phyloP scores from a whole-genome alignment of 2,888 invertebrate genomes.

The Steinernema scapterisci region DNA sequence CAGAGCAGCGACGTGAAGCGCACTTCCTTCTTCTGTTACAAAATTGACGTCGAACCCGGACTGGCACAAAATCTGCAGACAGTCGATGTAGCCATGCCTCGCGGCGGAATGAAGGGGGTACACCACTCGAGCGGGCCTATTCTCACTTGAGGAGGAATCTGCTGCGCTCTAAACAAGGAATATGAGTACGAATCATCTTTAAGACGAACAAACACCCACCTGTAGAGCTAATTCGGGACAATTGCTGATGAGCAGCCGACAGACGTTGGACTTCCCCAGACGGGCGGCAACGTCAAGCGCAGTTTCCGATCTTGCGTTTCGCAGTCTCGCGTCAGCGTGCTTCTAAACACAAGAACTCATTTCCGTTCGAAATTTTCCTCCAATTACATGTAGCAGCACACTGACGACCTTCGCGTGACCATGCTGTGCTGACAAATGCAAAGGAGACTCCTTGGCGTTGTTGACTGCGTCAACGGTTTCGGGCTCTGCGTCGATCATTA shows the following conservation, averaged over 20 bases:
- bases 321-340: slow-evolving; percentile 52
- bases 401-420: slow-evolving; percentile 76
- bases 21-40: slow-evolving; percentile 66
- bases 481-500: slow-evolving; percentile 42
- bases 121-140: slow-evolving; percentile 44
- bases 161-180: slow-evolving; percentile 42
- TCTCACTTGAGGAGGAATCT: slow-evolving; percentile 46
- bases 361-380: slow-evolving; percentile 9
- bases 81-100: slow-evolving; percentile 76
- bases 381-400: slow-evolving; percentile 73
- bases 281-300: slow-evolving; percentile 92
- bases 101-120: slow-evolving; percentile 81
- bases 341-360: slow-evolving; percentile 45
- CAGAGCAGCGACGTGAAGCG: slow-evolving; percentile 67
- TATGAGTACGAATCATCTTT: background rate
- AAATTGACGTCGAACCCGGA: slow-evolving; percentile 76
- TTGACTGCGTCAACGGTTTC: slow-evolving; percentile 49
- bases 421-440: slow-evolving; percentile 79
- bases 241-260: slow-evolving; percentile 46
- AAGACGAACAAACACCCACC: slow-evolving; percentile 23
- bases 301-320: slow-evolving; percentile 77
- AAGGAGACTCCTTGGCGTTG: slow-evolving; percentile 72
- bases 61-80: slow-evolving; percentile 72
- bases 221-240: slow-evolving; percentile 56
- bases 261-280: slow-evolving; percentile 66